phyloP scores from a whole-genome alignment of 2,888 invertebrate genomes.

The Tridacna gigas region DNA sequence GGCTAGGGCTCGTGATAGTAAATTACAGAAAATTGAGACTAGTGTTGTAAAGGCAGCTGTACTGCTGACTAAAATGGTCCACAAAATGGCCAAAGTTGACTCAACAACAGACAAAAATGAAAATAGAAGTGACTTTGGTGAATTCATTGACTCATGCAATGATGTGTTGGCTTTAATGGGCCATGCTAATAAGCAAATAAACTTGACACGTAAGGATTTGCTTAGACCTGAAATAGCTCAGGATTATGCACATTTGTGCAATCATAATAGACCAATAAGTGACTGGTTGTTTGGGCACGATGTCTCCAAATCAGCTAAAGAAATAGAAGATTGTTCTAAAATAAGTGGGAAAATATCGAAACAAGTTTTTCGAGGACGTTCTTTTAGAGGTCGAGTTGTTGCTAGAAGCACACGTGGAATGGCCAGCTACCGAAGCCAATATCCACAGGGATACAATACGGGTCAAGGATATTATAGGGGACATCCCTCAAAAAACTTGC shows the following conservation, averaged over 20 bases:
- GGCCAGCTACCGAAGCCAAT: too few species aligned
- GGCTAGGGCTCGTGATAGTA: slow-evolving; percentile 27
- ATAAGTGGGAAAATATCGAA: neutral
- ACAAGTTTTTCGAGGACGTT: too few species aligned
- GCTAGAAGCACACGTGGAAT: too few species aligned
- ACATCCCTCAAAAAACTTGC: slow-evolving; percentile 24
- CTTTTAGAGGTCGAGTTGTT: neutral
- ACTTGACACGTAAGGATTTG: slow-evolving; percentile 11
- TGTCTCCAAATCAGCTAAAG: slow-evolving; percentile 6
- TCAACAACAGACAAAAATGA: neutral
- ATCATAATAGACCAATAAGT: slow-evolving; percentile 5
- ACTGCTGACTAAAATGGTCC: slow-evolving; percentile 34
- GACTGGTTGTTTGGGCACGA: slow-evolving; percentile 12
- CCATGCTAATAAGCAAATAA: slow-evolving; percentile 35
- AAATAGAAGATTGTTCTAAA: slow-evolving; percentile 20
- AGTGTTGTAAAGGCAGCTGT: slow-evolving; percentile 40
- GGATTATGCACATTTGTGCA: slow-evolving; percentile 23
- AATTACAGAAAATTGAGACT: slow-evolving; percentile 32
- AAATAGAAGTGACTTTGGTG: neutral
- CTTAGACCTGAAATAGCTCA: slow-evolving; percentile 12
- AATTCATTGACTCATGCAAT: slow-evolving; percentile 20
- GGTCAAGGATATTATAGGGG: too few species aligned
- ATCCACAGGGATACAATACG: too few species aligned
- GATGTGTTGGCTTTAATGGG: slow-evolving; percentile 34
- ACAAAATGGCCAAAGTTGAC: slow-evolving; percentile 33